Conservation (phyloP, 2,888 invertebrate genomes). For the Thelaira solivaga region DNA sequence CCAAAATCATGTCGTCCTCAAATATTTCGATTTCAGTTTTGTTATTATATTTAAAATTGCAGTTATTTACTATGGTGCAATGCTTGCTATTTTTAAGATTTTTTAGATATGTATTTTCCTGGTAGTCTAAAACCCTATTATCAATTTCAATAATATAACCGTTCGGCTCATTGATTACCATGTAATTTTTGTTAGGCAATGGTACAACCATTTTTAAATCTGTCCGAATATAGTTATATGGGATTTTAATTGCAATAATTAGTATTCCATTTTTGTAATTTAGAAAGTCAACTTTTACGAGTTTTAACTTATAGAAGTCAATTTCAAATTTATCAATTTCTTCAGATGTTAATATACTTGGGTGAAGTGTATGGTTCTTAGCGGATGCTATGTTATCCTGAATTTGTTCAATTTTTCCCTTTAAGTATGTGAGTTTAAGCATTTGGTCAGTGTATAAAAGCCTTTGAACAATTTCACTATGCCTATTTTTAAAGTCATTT, state of each 20-base stretch:
- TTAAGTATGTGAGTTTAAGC: constrained; percentile 12
- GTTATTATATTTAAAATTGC: background rate
- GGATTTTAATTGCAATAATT: background rate
- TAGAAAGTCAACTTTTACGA: background rate
- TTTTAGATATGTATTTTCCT: background rate
- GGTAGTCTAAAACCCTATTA: background rate
- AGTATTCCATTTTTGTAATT: background rate
- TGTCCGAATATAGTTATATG: background rate
- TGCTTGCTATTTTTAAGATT: background rate
- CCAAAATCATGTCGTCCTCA: background rate
- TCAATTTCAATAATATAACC: background rate
- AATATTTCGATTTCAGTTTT: background rate
- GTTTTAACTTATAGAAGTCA: background rate
- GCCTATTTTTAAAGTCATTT: constrained; percentile 3
- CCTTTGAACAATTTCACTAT: constrained; percentile 12
- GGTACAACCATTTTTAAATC: background rate
- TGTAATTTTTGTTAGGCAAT: background rate
- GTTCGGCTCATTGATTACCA: background rate
- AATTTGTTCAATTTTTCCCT: constrained; percentile 13
- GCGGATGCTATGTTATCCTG: background rate
- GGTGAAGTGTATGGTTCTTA: background rate
- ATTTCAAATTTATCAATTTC: background rate
- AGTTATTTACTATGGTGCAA: background rate
- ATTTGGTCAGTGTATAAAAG: constrained; percentile 27
- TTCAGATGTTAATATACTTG: background rate